A percentile compares a stretch with the other conserved stretches of the same genome.
Conservation (phyloP, 2,888 invertebrate species). For the Hemaris fuciformis region DNA sequence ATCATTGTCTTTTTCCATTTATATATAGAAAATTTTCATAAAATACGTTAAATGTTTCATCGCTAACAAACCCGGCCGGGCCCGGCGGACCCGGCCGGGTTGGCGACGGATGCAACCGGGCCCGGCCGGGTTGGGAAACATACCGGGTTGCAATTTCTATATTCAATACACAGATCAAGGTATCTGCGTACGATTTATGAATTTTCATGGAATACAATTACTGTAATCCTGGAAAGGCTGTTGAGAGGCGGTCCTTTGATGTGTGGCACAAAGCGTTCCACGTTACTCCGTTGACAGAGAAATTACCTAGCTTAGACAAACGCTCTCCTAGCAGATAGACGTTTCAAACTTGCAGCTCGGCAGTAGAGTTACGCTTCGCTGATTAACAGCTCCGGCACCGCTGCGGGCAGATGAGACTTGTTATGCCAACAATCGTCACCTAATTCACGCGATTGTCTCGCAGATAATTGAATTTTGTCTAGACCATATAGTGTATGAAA, state of each 20-base stretch:
- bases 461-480: conserved; percentile 1
- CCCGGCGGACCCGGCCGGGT: no score
- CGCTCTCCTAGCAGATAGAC: conserved; percentile 28
- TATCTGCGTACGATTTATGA: not conserved
- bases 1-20: no score
- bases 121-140: no score
- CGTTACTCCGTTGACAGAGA: conserved; percentile 35
- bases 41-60: no score
- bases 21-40: no score
- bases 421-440: conserved; percentile 2
- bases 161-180: not conserved
- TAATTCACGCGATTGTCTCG: not conserved
- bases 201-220: not conserved
- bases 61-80: no score
- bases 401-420: conserved; percentile 33
- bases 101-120: no score
- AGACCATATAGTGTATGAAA: not conserved
- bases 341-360: conserved; percentile 26
- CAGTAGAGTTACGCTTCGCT: conserved; percentile 28
- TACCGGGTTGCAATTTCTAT: no score
- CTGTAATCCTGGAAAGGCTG: not conserved
- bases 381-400: conserved; percentile 36
- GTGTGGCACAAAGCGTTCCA: conserved; percentile 29
- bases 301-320: conserved; percentile 39
- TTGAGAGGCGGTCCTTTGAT: conserved; percentile 20